Evolutionary conservation across 2,888 invertebrate species (phyloP), one percentile per base, ranked within the genome.

Genomic region (Nemotelus pantherinus): DNA sequence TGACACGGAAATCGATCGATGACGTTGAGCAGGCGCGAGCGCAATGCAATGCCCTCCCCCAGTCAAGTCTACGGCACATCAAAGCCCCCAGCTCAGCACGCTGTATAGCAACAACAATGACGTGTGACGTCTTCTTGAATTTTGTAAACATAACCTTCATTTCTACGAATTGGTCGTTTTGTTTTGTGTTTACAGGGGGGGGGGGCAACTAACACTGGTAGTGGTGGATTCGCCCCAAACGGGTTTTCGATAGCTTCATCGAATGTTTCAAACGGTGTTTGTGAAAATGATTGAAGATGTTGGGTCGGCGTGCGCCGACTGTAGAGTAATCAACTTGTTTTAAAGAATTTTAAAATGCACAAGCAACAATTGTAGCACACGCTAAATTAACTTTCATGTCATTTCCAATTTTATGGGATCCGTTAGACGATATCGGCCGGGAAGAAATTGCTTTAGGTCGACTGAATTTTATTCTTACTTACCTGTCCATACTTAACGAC

Each of bases 121-220:
- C 74, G 58, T 60, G 25, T 50, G 50, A 57, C 60, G 55, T 41
- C 70, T 44, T 43, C 25, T 9, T 70, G 39, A 70, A 55, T 45
- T 63, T 60, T 74, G 74, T 74, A 74, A 74, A 74, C 74, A 74
- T 74, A 60, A 74, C 60, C 58, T 60, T 70, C 70, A 43, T 53
- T 10, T 4, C 25, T 39, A 55, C 70, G 25, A 10, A 2, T 70
- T 55, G 60, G 25, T 39, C 60, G 25, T 25, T 25, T 25, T 25
- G 25, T 25, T 25, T 25, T 25, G 25, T 25, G 53, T 53, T 53
- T 10, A 10, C 6, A 53, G 7, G 53, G 53, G 6, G 53, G 6
- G 53, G 6, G 53, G 6, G 53, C 53, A 53, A 53, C 53, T 6
- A 53, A 53, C 53, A 57, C 57, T 57, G 57, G 57, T n/a, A 57